Evolutionary conservation across 2,888 invertebrate species (phyloP), one percentile per base, ranked within the genome.

Genomic region (Danaus chrysippus): DNA sequence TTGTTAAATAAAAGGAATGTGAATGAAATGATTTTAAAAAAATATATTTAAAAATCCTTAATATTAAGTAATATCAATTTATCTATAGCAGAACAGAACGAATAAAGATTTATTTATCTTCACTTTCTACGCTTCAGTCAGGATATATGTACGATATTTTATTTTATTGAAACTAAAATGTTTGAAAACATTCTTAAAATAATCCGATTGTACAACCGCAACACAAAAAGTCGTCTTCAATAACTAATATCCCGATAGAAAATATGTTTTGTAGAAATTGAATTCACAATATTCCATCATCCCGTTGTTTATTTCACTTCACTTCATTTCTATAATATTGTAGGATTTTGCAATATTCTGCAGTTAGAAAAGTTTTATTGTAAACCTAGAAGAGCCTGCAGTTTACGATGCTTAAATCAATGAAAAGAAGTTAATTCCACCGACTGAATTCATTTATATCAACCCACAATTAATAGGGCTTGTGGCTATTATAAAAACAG

Each of bases 131-230:
- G 6, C 2, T 6, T 34, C 23, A 34, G 23, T 34, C 23, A 34
- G 23, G 2, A 34, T 34, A 8, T 34, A 34, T 34, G 23, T 34
- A 34, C 23, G 6, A 34, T 34, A 34, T 34, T 5, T 34, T 34
- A 34, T 34, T 34, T 34, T 34, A 34, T 8, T 34, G 23, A 61
- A 56, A 59, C 56, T 56, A 42, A 53, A 42, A 62, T 65, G 17
- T 59, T 34, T 56, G 59, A 63, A 53, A 46, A 58, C 17, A 60
- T 59, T 63, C 59, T 65, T 58, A 56, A 59, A 67, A 55, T 75
- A 76, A 76, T 73, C 73, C 69, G 76, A 75, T 77, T 69, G 66
- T 62, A 65, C 61, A 55, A 68, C 68, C 72, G 76, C 71, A 68
- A 72, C 72, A 68, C 68, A 71, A 58, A 64, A 68, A 67, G 66